Evolutionary conservation across 1,140 invertebrate genomes (phyloP).

Genomic region (Colletes gigas): DNA sequence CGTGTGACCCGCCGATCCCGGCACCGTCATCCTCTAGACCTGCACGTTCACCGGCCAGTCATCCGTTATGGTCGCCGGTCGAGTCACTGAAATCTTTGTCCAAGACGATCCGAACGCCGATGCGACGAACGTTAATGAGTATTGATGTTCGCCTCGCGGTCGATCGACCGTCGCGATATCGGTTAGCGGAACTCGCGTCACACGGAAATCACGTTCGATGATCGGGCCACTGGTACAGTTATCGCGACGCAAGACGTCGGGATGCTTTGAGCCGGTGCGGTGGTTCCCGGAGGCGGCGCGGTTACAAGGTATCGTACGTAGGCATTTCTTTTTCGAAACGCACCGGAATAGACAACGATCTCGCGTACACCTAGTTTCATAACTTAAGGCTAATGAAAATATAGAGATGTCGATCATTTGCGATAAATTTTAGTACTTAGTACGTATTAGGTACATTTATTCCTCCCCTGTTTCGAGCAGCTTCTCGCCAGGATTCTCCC

Average conservation of each 20-base stretch:
- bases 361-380: no score
- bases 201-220: slow-evolving; percentile 45
- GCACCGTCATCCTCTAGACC: slow-evolving; percentile 47
- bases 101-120: slow-evolving; percentile 57
- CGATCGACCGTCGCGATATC: slow-evolving; percentile 55
- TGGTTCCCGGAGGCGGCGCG: background rate
- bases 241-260: slow-evolving; percentile 13
- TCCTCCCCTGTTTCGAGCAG: background rate
- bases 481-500: background rate
- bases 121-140: slow-evolving; percentile 69
- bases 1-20: slow-evolving; percentile 5
- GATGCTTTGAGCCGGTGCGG: background rate
- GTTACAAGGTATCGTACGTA: background rate
- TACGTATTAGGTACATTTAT: no score
- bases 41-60: slow-evolving; percentile 67
- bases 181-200: slow-evolving; percentile 47
- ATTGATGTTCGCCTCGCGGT: slow-evolving; percentile 58
- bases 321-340: background rate
- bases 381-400: background rate
- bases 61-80: slow-evolving; percentile 67
- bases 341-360: background rate
- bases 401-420: no score
- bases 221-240: slow-evolving; percentile 33
- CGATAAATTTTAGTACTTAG: no score
- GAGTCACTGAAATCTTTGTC: slow-evolving; percentile 63